Evolutionary conservation across 2,113 vertebrate species (phyloP), one percentile per base, ranked within the genome.

Genomic region (Tenrec ecaudatus): DNA sequence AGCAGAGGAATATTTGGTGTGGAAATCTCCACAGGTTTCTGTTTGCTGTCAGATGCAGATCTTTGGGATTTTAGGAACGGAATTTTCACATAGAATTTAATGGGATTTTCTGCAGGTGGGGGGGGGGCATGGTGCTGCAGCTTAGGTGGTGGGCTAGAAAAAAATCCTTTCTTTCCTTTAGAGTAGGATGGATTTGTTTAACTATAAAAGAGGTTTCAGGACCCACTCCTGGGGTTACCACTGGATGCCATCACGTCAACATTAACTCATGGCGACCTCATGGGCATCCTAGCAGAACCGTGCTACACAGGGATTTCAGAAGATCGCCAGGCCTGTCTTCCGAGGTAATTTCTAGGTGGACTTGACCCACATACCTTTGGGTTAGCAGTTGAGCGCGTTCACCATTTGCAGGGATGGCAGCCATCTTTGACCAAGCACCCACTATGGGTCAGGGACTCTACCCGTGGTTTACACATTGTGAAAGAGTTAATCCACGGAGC

Each of bases 11-110:
- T 25, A 19, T 29, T 86, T 60, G 71, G 90, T 60, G 33, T 40
- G 88, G 80, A 75, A 62, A 36, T 40, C 23, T 38, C 10, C 19
- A 47, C 23, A 16, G 14, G 40, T 64, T 88, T 96, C 92, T 73
- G 57, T 92, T 86, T 82, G 20, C 68, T 77, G 80, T 88, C 40
- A 83, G n/a, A 62, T 16, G 69, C 19, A 88, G 31, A 85, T 76
- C 78, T 68, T 58, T 66, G 40, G 75, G 78, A 89, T 89, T 93
- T 92, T 81, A 89, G 66, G 53, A 93, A 57, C 22, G 38, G 40
- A 90, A 53, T 69, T 58, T 92, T 91, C n/a, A 75, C 62, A 29
- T 23, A 11, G 3, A 75, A 83, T 25, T 68, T 78, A 83, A 73
- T 33, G 68, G 3, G 43, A 64, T 27, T 91, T 93, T 89, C 79